Evolutionary conservation across 2,888 invertebrate genomes (phyloP), one percentile per base, ranked within the genome.

Genomic region (Alloplasta piceator): DNA sequence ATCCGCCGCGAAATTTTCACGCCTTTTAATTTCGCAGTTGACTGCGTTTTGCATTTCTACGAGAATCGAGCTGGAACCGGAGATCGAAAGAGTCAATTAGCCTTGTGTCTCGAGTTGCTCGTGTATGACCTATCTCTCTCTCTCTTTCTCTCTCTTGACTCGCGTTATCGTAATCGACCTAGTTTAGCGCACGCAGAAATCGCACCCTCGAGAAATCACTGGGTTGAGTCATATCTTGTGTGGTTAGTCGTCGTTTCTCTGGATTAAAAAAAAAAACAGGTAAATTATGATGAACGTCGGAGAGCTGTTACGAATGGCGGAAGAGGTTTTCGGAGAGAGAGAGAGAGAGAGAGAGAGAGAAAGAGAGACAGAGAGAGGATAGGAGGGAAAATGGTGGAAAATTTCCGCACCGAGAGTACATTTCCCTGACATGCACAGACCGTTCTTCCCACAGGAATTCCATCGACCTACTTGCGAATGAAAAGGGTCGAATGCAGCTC

Each of bases 141-240:
- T 26, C 26, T 26, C 26, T 26, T 26, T 26, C 26, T 26, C 26
- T 26, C 26, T 26, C 26, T 26, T 26, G 26, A 26, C 26, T 78
- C 63, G 38, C 46, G 78, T 68, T 74, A 74, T 78, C 39, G 14
- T 70, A 50, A 61, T 73, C 81, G 81, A 78, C 78, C 74, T 56
- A 66, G 55, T 74, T 81, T 66, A 26, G 38, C 74, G 70, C 60
- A 50, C 70, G 41, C 1, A 43, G 14, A 52, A 46, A 81, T 81
- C 61, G 66, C 70, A 78, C 81, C 78, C 81, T 70, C 63, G 81
- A 81, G 78, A 81, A 81, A 81, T 78, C 81, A 81, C 58, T 48
- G 70, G 43, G 48, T 52, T 63, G 26, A 3, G 1, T 26, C 26
- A 73, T 71, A 61, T 52, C 48, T 61, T 14, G 16, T 16, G 39